phyloP scores from a whole-genome alignment of 2,888 invertebrate genomes.

The Fissipunctia ypsillon region DNA sequence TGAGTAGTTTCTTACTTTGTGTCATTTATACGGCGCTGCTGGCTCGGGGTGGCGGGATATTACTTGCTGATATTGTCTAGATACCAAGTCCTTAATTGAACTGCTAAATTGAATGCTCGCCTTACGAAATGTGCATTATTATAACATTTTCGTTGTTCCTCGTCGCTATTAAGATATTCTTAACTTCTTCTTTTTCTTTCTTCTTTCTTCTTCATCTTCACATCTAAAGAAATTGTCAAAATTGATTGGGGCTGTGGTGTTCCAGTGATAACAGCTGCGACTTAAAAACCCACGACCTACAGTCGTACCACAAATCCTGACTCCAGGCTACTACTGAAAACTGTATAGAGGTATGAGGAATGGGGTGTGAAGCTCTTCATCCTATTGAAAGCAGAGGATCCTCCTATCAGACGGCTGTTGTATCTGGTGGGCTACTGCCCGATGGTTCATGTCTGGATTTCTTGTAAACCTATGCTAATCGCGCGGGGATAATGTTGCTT shows the following conservation, averaged over 20 bases:
- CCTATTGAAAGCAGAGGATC: not conserved
- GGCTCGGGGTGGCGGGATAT: conserved; percentile 10
- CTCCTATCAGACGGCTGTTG: not conserved
- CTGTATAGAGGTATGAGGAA: not conserved
- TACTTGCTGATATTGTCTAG: conserved; percentile 56
- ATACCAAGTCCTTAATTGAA: conserved; percentile 37
- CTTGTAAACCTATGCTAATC: not conserved
- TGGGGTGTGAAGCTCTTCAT: not conserved
- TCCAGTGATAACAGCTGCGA: no score
- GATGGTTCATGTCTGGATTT: not conserved
- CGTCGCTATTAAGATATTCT: not conserved
- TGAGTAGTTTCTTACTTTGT: not conserved
- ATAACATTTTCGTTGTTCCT: not conserved
- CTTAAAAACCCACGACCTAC: no score
- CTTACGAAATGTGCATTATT: not conserved
- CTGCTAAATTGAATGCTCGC: conserved; percentile 7
- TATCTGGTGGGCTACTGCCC: not conserved
- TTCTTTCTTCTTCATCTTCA: not conserved
- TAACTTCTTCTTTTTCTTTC: no score
- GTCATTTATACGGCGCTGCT: conserved; percentile 2
- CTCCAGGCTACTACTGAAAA: not conserved
- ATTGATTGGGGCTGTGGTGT: no score
- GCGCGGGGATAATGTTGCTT: not conserved
- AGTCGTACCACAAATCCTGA: not conserved
- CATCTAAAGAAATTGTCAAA: not conserved